Conservation (phyloP, 2,888 invertebrate species). For the Zygothrica quintamaculata region DNA sequence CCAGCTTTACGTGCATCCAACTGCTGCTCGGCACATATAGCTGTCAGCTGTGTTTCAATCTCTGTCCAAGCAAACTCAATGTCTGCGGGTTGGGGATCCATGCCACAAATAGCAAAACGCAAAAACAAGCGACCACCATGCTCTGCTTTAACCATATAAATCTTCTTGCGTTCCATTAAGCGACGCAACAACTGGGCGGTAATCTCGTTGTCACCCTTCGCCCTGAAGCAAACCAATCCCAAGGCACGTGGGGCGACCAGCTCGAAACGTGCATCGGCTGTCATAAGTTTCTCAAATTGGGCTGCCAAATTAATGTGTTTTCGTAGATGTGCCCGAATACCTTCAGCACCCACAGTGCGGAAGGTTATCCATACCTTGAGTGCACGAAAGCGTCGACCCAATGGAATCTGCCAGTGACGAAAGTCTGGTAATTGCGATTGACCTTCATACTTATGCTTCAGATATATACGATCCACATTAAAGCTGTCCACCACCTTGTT, state of each 20-base stretch:
- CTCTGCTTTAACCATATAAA: conserved; percentile 92
- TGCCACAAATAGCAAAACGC: conserved; percentile 93
- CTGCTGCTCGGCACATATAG: conserved; percentile 65
- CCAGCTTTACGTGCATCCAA: conserved; percentile 35
- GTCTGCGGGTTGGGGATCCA: conserved; percentile 89
- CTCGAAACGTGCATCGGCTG: conserved; percentile 91
- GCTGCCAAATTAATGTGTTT: conserved; percentile 90
- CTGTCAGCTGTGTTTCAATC: conserved; percentile 87
- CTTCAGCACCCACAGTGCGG: conserved; percentile 91
- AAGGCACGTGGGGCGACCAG: conserved; percentile 89
- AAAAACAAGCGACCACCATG: conserved; percentile 89
- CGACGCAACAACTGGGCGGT: conserved; percentile 90
- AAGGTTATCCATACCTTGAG: conserved; percentile 97
- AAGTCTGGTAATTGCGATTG: conserved; percentile 86
- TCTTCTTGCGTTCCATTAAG: conserved; percentile 90
- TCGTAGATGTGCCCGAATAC: conserved; percentile 91
- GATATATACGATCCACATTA: conserved; percentile 95
- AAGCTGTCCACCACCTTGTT: conserved; percentile 93
- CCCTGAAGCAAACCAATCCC: conserved; percentile 95
- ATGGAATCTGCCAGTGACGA: conserved; percentile 92
- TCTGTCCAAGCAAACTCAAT: conserved; percentile 90
- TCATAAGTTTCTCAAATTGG: conserved; percentile 90
- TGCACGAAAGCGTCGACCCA: conserved; percentile 94
- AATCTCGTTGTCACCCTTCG: conserved; percentile 89
- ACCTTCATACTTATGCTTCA: conserved; percentile 90